Base-by-base conservation (phyloP, 2,888 invertebrate genomes). In the Lordiphosa andalusiaca region DNA sequence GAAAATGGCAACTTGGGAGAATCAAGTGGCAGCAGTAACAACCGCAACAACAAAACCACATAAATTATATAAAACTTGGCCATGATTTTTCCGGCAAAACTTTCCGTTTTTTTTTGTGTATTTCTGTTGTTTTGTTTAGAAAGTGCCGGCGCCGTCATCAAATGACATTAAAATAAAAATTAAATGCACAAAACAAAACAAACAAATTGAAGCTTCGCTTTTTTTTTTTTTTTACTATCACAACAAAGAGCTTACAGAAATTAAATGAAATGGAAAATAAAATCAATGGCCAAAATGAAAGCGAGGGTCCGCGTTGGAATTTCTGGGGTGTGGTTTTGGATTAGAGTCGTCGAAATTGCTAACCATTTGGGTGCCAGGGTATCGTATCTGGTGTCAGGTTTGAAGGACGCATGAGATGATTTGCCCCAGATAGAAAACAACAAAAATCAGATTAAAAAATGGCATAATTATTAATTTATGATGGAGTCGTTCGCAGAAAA, bases 221-320 rank as follows among this genome's bases (percentile, higher is more conserved):
- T 25, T 25, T n/a, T n/a, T n/a, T 7, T 25, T 25, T 25, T 25
- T 25, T 25, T 7, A 25, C 25, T 6, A 25, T 25, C 25, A 25
- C 25, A 25, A 25, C 25, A 25, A 25, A 25, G 25, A 25, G 53
- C 23, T 41, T 30, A 56, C 62, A 63, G 60, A 78, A 73, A 69
- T 75, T 55, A 58, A 76, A 68, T 68, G 66, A 81, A 77, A 77
- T 73, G 66, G 65, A 83, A 83, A 83, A 84, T 48, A 71, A 52
- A 73, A 84, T 76, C 35, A 25, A 25, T 25, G 25, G 25, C 25
- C 25, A 25, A 25, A 25, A 25, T 6, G 77, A 77, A 77, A 77
- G 84, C 65, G 73, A 63, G 42, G 12, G 55, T 50, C 9, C 13
- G 6, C 25, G 42, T 21, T 53, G 39, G 52, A 53, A 58, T 52